Evolutionary conservation across 2,113 vertebrate species (phyloP).

Genomic region (Bufo gargarizans): DNA sequence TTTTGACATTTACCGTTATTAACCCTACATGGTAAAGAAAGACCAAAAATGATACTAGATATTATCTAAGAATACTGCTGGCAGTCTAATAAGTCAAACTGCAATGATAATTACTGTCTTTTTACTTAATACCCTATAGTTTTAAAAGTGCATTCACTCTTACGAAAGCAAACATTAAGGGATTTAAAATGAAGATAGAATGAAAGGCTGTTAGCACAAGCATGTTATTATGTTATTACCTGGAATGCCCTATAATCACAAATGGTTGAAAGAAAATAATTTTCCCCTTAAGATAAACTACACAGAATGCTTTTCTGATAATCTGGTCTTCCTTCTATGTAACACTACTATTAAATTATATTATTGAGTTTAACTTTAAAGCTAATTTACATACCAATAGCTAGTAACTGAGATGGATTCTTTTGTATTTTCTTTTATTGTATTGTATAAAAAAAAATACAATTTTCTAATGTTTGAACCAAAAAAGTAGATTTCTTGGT

Average conservation of each 20-base stretch:
- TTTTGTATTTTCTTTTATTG: background rate
- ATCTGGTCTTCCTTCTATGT: slow-evolving; percentile 10
- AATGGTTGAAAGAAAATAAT: background rate
- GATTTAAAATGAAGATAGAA: slow-evolving; percentile 24
- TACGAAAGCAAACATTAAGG: slow-evolving; percentile 47
- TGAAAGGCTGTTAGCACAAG: slow-evolving; percentile 28
- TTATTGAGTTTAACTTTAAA: slow-evolving; percentile 25
- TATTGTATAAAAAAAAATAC: background rate
- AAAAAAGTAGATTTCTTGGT: slow-evolving; percentile 1
- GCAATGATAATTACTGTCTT: slow-evolving; percentile 30
- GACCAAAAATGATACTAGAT: background rate
- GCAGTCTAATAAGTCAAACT: background rate
- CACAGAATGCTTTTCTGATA: slow-evolving; percentile 18
- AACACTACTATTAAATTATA: slow-evolving; percentile 36
- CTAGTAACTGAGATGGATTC: background rate
- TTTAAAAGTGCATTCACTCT: slow-evolving; percentile 30
- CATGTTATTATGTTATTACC: slow-evolving; percentile 48
- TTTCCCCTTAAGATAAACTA: slow-evolving; percentile 25
- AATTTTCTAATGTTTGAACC: background rate
- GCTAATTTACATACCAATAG: slow-evolving; percentile 10
- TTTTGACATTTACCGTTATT: background rate
- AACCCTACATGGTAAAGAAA: background rate
- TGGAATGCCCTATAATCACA: slow-evolving; percentile 37
- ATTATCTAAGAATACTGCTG: background rate
- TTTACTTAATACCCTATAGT: slow-evolving; percentile 29